Evolutionary conservation across 1,140 invertebrate species (phyloP), one percentile per base, ranked within the genome.

Genomic region (Phortica variegata): DNA sequence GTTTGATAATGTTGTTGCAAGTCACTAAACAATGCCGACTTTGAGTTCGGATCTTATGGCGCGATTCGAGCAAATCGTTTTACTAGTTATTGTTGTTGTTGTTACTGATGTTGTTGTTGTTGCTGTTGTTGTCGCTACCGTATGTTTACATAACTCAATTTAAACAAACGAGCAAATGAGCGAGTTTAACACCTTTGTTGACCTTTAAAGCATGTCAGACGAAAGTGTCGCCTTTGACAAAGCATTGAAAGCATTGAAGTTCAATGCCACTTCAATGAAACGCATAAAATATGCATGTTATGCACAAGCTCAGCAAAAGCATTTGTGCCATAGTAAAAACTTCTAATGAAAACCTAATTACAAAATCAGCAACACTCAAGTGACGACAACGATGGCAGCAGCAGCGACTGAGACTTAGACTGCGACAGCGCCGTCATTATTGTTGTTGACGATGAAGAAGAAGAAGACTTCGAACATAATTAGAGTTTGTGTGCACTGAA

Each of bases 281-380:
- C n/a, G n/a, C n/a, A n/a, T n/a, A n/a, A n/a, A n/a, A n/a, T n/a
- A n/a, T n/a, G n/a, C n/a, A n/a, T n/a, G n/a, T n/a, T n/a, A n/a
- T n/a, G n/a, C n/a, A n/a, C 33, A 10, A 10, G 16, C 13, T n/a
- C 31, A 36, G 13, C 26, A 7, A 7, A 12, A 23, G 44, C 23
- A 52, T 58, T 29, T 29, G 26, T 29, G 6, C 54, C 18, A 42
- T 33, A 29, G 12, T 8, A 48, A 38, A 36, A 23, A 68, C 53
- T 66, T 66, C 63, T 68, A 66, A 66, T 66, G 63, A 66, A 66
- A 66, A 66, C 63, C 63, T 66, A 66, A 66, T 66, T 66, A 62
- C 63, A 60, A 66, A 66, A 66, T 66, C 63, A 66, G 13, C 8
- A 63, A 60, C 63, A 68, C 63, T 68, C 32, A 34, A 34, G 32